Evolutionary conservation across 2,113 vertebrate genomes (phyloP).

Genomic region (Oriolus oriolus): DNA sequence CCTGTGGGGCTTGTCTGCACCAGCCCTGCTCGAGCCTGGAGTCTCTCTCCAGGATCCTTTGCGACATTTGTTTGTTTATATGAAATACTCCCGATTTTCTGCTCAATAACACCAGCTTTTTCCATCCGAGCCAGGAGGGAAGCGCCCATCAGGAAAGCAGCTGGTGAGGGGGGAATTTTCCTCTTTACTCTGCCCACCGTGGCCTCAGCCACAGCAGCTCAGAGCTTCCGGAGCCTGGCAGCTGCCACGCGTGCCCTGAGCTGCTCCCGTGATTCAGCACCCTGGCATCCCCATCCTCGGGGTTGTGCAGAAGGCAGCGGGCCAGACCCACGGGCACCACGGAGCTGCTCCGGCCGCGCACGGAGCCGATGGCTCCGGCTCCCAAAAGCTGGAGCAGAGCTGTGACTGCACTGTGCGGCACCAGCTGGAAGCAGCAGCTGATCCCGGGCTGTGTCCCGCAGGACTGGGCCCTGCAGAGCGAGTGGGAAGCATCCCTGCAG

Average conservation of each 20-base stretch:
- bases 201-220: neutral
- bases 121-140: neutral
- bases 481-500: neutral
- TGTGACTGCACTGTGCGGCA: neutral
- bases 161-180: neutral
- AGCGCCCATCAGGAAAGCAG: neutral
- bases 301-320: neutral
- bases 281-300: neutral
- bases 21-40: neutral
- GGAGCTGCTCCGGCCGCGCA: neutral
- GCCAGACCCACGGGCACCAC: accelerated
- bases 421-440: neutral
- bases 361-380: neutral
- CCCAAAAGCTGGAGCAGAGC: neutral
- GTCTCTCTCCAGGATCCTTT: neutral
- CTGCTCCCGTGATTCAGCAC: neutral
- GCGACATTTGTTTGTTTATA: neutral
- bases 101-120: neutral
- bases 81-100: neutral
- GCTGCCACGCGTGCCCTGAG: neutral
- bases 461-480: neutral
- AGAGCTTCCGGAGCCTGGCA: neutral
- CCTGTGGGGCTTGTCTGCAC: neutral
- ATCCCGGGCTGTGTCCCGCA: accelerated
- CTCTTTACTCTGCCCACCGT: neutral